Percentiles rank a stretch among this genome's conserved stretches.
These are phyloP conservation scores for Sesamia inferens DNA, from an alignment of 2,888 invertebrate genomes.

Conservation along the genomic window DNA sequence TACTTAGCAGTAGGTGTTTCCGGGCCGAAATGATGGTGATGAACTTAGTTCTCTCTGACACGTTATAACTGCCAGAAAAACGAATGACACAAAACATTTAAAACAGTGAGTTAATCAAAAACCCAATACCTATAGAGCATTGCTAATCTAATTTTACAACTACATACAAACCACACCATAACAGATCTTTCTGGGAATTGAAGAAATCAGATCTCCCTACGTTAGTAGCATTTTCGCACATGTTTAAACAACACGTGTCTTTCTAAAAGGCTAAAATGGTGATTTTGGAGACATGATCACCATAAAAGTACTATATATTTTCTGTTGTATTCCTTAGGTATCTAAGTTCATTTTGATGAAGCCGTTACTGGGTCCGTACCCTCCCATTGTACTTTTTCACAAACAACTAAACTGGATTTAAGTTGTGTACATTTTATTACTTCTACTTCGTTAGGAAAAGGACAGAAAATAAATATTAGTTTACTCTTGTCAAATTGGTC, in stretches of 20 bases:
- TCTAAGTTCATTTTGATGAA: not conserved
- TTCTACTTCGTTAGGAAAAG: too few species aligned
- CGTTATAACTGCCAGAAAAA: too few species aligned
- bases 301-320: not conserved
- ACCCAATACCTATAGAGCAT: conserved; percentile 15
- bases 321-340: not conserved
- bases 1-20: too few species aligned
- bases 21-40: too few species aligned
- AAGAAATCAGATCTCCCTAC: conserved; percentile 49
- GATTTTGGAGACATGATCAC: conserved; percentile 1
- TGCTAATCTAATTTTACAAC: conserved; percentile 38
- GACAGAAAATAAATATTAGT: too few species aligned
- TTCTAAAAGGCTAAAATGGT: conserved; percentile 22
- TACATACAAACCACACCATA: conserved; percentile 19
- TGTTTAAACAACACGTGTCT: conserved; percentile 39
- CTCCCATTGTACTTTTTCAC: too few species aligned
- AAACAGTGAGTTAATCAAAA: not conserved
- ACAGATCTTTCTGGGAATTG: conserved; percentile 40
- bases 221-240: conserved; percentile 45
- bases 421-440: too few species aligned
- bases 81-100: not conserved
- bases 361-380: not conserved
- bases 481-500: too few species aligned
- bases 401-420: too few species aligned
- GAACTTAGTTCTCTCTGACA: too few species aligned